Percentiles rank a stretch among this genome's conserved stretches.
Conservation (phyloP, 2,113 vertebrate genomes). For the Genyomyrus donnyi region DNA sequence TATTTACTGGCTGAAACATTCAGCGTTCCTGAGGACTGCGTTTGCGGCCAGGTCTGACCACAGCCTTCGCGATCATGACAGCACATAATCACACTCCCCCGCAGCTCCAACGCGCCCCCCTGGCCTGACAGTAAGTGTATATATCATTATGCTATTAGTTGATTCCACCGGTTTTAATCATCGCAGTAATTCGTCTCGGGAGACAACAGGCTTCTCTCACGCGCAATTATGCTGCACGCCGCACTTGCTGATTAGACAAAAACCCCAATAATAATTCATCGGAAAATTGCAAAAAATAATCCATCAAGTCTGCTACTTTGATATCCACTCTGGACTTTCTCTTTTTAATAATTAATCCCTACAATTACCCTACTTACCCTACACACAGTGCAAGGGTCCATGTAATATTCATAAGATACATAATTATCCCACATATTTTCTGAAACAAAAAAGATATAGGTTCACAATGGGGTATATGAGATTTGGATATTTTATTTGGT, state of each 20-base stretch:
- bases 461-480: conserved; percentile 54
- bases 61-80: background rate
- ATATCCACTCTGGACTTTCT: conserved; percentile 62
- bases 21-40: background rate
- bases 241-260: conserved; percentile 72
- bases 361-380: conserved; percentile 67
- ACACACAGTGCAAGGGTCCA: conserved; percentile 57
- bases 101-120: background rate
- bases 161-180: conserved; percentile 74
- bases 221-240: conserved; percentile 71
- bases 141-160: conserved; percentile 64
- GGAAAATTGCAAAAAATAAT: conserved; percentile 77
- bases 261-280: conserved; percentile 73
- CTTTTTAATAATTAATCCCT: conserved; percentile 76
- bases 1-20: background rate
- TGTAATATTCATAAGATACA: conserved; percentile 68
- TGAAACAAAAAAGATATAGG: conserved; percentile 51
- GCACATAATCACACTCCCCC: background rate
- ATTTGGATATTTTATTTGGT: conserved; percentile 64
- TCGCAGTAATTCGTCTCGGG: conserved; percentile 68
- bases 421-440: conserved; percentile 66
- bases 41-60: background rate
- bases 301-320: conserved; percentile 69
- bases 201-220: conserved; percentile 70
- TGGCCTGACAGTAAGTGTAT: background rate